Evolutionary conservation across 1,140 invertebrate species (phyloP), one percentile per base, ranked within the genome.

Genomic region (Hycleus cichorii): DNA sequence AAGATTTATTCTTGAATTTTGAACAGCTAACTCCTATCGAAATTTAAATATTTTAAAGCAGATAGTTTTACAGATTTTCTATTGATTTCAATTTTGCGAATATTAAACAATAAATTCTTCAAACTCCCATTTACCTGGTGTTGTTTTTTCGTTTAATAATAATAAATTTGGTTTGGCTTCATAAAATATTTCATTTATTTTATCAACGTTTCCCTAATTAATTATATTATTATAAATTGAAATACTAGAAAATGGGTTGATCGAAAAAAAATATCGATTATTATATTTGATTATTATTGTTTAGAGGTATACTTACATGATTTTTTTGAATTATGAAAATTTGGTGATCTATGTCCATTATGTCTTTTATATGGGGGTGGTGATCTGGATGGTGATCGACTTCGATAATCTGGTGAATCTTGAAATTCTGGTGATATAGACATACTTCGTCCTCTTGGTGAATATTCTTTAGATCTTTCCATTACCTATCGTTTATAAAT

Each of bases 331-430:
- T 44, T 56, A 54, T 65, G 64, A 43, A 63, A 57, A 18, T 47
- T 58, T 27, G 65, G 63, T 42, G 59, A 65, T 51, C 58, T 66
- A 52, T 68, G 64, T 43, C 69, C 69, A 55, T 70, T 70, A 47
- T 71, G 69, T 43, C 66, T 64, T 56, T 65, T 65, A 48, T 68
- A 63, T 58, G 62, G 62, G 12, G 69, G 69, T 3, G 69, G 69
- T 2, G 69, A 71, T 54, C 60, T 63, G 9, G 68, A 70, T 12
- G 57, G 54, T 40, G 69, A 71, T 49, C 67, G 48, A 55, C 60
- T 69, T 58, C 59, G 57, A 42, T 67, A 64, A 56, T 67, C 57
- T 3, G 63, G 64, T 4, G 66, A 68, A 12, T 53, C 54, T 39
- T 58, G 55, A 40, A 61, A 57, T 43, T 70, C 69, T 10, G 69